A percentile compares a stretch with the other conserved stretches of the same genome.
Evolutionary conservation across 1,140 invertebrate genomes (phyloP).

Genomic region (Platorchestia sp.): DNA sequence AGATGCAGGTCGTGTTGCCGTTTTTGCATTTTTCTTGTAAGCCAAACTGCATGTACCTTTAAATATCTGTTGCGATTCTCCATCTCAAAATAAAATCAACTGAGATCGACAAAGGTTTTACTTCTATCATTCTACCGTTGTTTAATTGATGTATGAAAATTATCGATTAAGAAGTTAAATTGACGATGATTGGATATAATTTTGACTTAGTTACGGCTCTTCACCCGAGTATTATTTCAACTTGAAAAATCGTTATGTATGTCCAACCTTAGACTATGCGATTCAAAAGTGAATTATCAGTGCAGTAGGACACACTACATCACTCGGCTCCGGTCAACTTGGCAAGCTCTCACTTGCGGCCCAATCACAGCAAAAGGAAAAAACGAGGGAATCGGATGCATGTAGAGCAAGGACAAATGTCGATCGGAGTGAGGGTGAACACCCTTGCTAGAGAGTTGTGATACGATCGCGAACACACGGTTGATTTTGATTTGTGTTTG

Average conservation of each 20-base stretch:
- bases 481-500: not conserved
- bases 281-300: not conserved
- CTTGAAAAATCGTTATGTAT: not conserved
- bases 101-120: too few relatives aligned
- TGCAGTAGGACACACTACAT: not conserved
- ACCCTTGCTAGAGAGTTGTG: not conserved
- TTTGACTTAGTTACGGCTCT: too few relatives aligned
- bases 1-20: not conserved
- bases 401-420: not conserved
- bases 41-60: not conserved
- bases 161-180: too few relatives aligned
- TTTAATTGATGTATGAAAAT: too few relatives aligned
- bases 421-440: not conserved
- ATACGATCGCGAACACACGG: not conserved
- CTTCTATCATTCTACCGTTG: too few relatives aligned
- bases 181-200: too few relatives aligned
- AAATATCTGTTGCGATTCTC: not conserved
- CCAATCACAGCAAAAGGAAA: not conserved
- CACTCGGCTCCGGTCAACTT: not conserved
- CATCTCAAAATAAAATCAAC: too few relatives aligned
- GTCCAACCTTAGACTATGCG: not conserved
- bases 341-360: not conserved
- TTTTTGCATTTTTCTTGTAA: not conserved
- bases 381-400: not conserved
- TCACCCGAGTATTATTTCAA: not conserved